Evolutionary conservation across 1,140 invertebrate species (phyloP), one percentile per base, ranked within the genome.

Genomic region (Drosophila sturtevanti): DNA sequence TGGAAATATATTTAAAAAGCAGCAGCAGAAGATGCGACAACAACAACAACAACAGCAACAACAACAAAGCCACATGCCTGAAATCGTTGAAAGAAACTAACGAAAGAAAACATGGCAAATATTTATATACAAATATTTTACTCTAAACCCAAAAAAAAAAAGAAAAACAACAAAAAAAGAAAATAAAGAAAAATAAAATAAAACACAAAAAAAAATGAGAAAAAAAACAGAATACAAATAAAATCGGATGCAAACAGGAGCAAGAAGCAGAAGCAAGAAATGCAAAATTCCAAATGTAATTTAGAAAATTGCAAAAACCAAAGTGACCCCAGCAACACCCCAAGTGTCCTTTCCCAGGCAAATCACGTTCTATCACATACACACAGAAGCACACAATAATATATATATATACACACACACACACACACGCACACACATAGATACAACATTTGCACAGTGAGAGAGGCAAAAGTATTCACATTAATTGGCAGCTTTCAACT

Each of bases 231-330:
- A 24, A 44, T 12, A 44, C 14, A 44, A 44, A 48, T 18, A 48
- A 48, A 48, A 48, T 48, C 41, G 10, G 37, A 63, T 27, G 63
- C 48, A 31, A 55, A 27, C 54, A 27, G 52, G 34, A 78, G 54
- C 66, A 67, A 37, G 73, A 65, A 60, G 56, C 59, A 51, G 51
- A 69, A 38, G 56, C 31, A 59, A 16, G 31, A 59, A 80, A 70
- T 80, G 81, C 81, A 84, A 85, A 84, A 85, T 68, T 69, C 61
- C 58, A 81, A 86, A 85, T 86, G 81, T 85, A 86, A 86, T 85
- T 85, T 85, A 68, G 77, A 85, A 84, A 85, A 85, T 86, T 80
- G 81, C 69, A 54, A 68, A 72, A 61, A 63, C 54, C 55, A 64
- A 69, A 55, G 41, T 48, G 41, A 48, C 41, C 41, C 41, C 10